phyloP scores from a whole-genome alignment of 2,113 vertebrate genomes.

The Coracopsis vasa region DNA sequence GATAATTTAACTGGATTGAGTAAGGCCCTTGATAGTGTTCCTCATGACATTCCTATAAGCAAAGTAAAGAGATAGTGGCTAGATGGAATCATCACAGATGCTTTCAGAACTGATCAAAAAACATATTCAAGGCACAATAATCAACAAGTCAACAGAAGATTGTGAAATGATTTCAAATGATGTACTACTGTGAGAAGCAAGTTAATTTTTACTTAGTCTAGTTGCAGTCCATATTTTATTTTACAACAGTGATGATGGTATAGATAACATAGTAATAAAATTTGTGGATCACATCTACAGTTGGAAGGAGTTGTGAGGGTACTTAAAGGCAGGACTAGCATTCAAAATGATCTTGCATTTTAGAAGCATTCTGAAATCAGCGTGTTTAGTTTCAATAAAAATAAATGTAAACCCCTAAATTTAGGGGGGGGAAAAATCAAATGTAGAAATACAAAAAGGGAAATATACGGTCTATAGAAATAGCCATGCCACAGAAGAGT shows the following conservation, averaged over 20 bases:
- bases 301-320: not conserved
- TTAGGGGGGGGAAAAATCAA: not conserved
- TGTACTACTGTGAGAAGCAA: not conserved
- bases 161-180: not conserved
- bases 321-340: not conserved
- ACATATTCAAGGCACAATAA: not conserved
- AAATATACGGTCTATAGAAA: not conserved
- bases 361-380: not conserved
- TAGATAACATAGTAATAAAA: not conserved
- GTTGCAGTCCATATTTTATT: not conserved
- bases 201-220: not conserved
- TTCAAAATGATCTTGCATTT: not conserved
- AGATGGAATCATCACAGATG: not conserved
- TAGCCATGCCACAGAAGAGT: not conserved
- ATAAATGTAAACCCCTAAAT: not conserved
- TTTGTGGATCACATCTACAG: not conserved
- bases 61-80: not conserved
- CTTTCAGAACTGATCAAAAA: not conserved
- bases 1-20: not conserved
- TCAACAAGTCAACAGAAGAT: not conserved
- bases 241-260: not conserved
- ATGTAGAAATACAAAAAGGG: not conserved
- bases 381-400: not conserved
- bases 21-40: not conserved
- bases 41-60: not conserved